Evolutionary conservation across 1,140 invertebrate species (phyloP).

Genomic region (Pteromalus puparum): DNA sequence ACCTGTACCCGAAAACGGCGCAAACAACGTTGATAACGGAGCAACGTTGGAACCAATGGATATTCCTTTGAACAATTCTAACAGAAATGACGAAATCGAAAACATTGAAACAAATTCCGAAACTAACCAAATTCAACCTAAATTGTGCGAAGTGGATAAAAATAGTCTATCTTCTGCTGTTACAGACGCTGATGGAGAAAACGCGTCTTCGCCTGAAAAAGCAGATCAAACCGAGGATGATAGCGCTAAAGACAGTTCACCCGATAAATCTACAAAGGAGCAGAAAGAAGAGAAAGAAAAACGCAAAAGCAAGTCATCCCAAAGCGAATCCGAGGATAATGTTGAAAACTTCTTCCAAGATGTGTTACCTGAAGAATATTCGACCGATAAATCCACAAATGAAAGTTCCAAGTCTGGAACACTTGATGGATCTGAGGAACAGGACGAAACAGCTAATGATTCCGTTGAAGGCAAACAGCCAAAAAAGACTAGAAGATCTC

Average conservation of each 20-base stretch:
- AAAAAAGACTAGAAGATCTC: neutral
- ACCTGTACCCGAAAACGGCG: neutral
- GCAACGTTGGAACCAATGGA: conserved; percentile 24
- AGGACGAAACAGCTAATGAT: neutral
- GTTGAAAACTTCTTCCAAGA: conserved; percentile 55
- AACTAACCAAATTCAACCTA: conserved; percentile 33
- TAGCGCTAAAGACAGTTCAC: neutral
- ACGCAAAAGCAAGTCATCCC: neutral
- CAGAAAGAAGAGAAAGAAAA: neutral
- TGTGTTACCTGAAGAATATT: conserved; percentile 48
- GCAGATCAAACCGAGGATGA: neutral
- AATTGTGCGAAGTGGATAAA: conserved; percentile 53
- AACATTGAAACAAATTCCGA: conserved; percentile 33
- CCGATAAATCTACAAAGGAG: neutral
- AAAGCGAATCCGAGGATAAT: conserved; percentile 41
- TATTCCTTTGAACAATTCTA: neutral
- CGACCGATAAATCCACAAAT: conserved; percentile 33
- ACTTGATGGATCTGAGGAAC: neutral
- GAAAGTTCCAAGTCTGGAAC: neutral
- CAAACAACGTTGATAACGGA: conserved; percentile 32
- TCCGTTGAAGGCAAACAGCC: neutral
- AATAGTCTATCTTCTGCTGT: conserved; percentile 53
- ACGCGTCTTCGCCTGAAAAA: conserved; percentile 13
- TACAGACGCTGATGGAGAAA: conserved; percentile 49
- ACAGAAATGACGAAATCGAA: conserved; percentile 25